Evolutionary conservation across 2,797 vertebrate species (phyloP), one percentile per base, ranked within the genome.

Genomic region (Lophius americanus): DNA sequence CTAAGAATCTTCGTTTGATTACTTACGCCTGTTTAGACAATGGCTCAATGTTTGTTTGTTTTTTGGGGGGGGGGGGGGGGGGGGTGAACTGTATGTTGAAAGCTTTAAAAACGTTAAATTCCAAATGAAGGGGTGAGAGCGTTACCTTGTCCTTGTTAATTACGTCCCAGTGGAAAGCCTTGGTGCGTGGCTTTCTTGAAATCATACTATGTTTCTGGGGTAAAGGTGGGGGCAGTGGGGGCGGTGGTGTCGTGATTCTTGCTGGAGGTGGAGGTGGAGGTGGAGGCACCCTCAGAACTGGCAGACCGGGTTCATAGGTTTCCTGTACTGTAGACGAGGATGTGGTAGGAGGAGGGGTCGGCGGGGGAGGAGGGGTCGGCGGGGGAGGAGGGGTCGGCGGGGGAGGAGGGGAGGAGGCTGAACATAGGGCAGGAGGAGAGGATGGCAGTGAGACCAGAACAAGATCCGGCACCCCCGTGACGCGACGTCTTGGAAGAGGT

Each of bases 131-230:
- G 48, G n/a, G 32, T 5, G 8, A 3, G 23, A n/a, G 37, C 9
- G 60, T 80, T 84, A 94, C 94, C 94, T 92, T 95, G 3, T 93
- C 92, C 0, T 67, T 60, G 37, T 81, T n/a, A 46, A 95, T 50
- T 0, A 78, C 3, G 5, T 94, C 93, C 95, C 96, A 95, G 79
- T 92, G 94, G 64, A 95, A 94, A 46, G 91, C 86, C 76, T 93
- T 96, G 59, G 90, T 95, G 52, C 55, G 84, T 6, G 43, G 57
- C 37, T 81, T 69, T 0, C 0, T 36, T 2, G 8, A 32, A 6
- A 36, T 58, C 2, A 0, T 13, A 10, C 0, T 68, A 1, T 4
- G 0, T 9, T 49, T 85, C 6, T 58, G 0, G 38, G 74, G 86
- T 33, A 90, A 47, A 9, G 91, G 91, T 44, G 89, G 86, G 0